Evolutionary conservation across 1,140 invertebrate species (phyloP), one percentile per base, ranked within the genome.

Genomic region (Sminthurinus signatus): DNA sequence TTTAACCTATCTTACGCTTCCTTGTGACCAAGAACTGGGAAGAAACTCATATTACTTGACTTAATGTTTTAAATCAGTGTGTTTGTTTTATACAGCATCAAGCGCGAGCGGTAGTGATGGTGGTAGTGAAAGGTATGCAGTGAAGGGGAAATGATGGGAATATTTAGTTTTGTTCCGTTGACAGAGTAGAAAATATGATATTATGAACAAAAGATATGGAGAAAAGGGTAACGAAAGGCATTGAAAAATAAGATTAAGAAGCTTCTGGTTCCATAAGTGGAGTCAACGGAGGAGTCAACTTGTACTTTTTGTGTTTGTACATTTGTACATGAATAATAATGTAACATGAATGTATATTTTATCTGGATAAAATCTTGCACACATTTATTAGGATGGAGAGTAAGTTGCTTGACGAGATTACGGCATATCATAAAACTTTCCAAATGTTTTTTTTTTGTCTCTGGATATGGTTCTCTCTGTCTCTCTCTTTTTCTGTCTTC

Each of bases 341-440:
- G 44, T n/a, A 4, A 19, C n/a, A n/a, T 46, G 44, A 10, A n/a
- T 21, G 15, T 29, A n/a, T 27, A 52, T 28, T 52, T 60, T 65
- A 65, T 65, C 63, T 36, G 43, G 52, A 60, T 65, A 21, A 65
- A 59, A 65, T 65, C 63, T 65, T 60, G 56, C 63, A 60, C 62
- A 64, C 63, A 65, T 65, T 65, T 65, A 65, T 60, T 64, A 65
- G 63, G 39, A 59, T 19, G 10, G 21, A 65, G n/a, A n/a, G 57
- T 36, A 60, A 65, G 56, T 65, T 65, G 63, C 63, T 65, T 52
- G 57, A 60, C 57, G 48, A 65, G 63, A 59, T 60, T 60, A 65
- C 36, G 48, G 36, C 36, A 32, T 36, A 54, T 59, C 63, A 65
- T 65, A 65, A 65, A 60, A 55, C 39, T 60, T 64, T 60, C 17